phyloP scores from a whole-genome alignment of 2,888 invertebrate species.

The Phrixothrix hirtus region DNA sequence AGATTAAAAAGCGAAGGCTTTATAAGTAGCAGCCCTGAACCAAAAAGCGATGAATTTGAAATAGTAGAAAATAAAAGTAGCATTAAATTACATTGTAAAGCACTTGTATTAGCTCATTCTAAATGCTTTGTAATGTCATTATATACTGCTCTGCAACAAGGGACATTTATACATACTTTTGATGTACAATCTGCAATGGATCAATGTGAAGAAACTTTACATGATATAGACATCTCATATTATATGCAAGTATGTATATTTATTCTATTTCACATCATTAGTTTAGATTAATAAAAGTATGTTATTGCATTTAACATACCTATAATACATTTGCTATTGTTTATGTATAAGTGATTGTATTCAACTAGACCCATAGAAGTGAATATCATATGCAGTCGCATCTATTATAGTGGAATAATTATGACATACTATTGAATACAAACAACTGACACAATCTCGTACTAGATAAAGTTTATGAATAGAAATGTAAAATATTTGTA shows the following conservation, averaged over 20 bases:
- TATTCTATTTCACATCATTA: too few relatives aligned
- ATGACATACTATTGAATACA: too few relatives aligned
- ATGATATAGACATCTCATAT: constrained; percentile 71
- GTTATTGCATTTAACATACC: too few relatives aligned
- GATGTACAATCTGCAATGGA: constrained; percentile 73
- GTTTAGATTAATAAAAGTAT: too few relatives aligned
- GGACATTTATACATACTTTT: constrained; percentile 60
- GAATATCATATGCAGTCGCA: too few relatives aligned
- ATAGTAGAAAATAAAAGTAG: constrained; percentile 36
- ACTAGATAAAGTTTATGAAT: too few relatives aligned
- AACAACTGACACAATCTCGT: too few relatives aligned
- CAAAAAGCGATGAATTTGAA: constrained; percentile 58
- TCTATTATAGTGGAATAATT: too few relatives aligned
- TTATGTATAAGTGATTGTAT: too few relatives aligned
- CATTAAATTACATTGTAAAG: constrained; percentile 62
- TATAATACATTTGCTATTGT: too few relatives aligned
- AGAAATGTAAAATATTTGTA: too few relatives aligned
- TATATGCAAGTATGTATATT: constrained; percentile 59
- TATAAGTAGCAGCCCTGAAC: constrained; percentile 56
- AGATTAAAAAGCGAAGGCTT: constrained; percentile 53
- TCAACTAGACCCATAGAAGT: too few relatives aligned
- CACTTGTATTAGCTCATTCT: constrained; percentile 62
- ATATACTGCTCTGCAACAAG: constrained; percentile 65
- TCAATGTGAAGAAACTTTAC: constrained; percentile 68
- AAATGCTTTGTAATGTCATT: constrained; percentile 67